phyloP scores from a whole-genome alignment of 2,797 vertebrate species.

The Lacerta agilis region DNA sequence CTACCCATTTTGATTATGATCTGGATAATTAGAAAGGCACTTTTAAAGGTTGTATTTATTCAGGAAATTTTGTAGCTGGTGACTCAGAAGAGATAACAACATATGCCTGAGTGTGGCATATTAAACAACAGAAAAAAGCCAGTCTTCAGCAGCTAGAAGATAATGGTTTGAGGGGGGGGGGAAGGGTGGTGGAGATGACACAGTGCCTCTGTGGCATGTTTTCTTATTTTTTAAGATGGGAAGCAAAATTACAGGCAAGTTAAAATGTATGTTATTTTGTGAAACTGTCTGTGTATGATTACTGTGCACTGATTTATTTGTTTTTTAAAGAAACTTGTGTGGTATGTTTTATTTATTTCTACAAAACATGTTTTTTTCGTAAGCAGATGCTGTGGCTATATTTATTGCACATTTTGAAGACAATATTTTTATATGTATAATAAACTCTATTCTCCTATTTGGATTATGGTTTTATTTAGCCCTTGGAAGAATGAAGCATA shows the following conservation, averaged over 20 bases:
- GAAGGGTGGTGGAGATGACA: background rate
- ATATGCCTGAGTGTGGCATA: background rate
- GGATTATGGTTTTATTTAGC: constrained; percentile 30
- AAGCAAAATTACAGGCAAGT: background rate
- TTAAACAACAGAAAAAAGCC: background rate
- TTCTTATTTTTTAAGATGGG: background rate
- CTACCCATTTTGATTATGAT: background rate
- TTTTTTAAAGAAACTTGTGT: background rate
- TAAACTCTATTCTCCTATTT: constrained; percentile 62
- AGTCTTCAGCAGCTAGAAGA: background rate
- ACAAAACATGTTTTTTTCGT: constrained; percentile 1
- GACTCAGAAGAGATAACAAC: background rate
- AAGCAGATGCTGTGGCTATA: constrained; percentile 24
- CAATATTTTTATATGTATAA: constrained; percentile 51
- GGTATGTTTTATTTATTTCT: background rate
- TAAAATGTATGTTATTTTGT: background rate
- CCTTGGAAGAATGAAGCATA: constrained; percentile 2
- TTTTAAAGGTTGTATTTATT: background rate
- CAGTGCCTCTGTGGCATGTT: background rate
- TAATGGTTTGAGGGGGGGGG: background rate
- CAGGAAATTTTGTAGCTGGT: background rate
- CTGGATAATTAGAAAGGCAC: background rate
- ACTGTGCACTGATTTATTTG: background rate
- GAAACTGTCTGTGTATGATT: background rate
- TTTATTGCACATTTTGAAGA: constrained; percentile 24